Evolutionary conservation across 2,797 vertebrate species (phyloP).

Genomic region (Petrocephalus schoutedeni): DNA sequence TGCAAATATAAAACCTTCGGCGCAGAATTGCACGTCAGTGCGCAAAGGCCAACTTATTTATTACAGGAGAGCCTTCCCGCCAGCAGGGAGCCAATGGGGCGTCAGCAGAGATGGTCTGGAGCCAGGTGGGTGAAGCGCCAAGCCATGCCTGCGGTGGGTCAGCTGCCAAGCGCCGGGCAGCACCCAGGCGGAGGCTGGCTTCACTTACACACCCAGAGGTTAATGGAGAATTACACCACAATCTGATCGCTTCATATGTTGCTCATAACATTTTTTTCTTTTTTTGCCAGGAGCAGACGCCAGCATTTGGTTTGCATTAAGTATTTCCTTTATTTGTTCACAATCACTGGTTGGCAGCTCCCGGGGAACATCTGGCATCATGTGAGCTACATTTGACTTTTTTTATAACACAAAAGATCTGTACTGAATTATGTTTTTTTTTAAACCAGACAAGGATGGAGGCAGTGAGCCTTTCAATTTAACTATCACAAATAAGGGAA

Average conservation of each 20-base stretch:
- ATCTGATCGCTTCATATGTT: conserved; percentile 9
- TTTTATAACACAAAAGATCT: background rate
- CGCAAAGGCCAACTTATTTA: conserved; percentile 31
- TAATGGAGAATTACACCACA: background rate
- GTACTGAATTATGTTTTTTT: background rate
- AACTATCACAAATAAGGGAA: background rate
- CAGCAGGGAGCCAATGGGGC: background rate
- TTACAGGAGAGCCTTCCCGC: background rate
- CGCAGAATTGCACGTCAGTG: conserved; percentile 31
- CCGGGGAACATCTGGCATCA: background rate
- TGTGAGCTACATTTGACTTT: background rate
- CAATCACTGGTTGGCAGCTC: background rate
- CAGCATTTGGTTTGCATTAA: background rate
- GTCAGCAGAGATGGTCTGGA: too few species aligned
- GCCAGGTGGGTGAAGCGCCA: background rate
- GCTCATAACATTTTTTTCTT: background rate
- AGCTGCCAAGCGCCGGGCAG: background rate
- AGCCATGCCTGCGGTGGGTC: background rate
- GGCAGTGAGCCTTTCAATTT: background rate
- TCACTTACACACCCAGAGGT: background rate
- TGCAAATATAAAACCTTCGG: conserved; percentile 31
- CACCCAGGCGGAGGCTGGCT: background rate
- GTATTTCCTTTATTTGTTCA: background rate
- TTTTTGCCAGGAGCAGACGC: background rate
- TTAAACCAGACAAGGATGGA: background rate